Conservation (phyloP, 1,140 invertebrate genomes). For the Tetramorium parvispinum region DNA sequence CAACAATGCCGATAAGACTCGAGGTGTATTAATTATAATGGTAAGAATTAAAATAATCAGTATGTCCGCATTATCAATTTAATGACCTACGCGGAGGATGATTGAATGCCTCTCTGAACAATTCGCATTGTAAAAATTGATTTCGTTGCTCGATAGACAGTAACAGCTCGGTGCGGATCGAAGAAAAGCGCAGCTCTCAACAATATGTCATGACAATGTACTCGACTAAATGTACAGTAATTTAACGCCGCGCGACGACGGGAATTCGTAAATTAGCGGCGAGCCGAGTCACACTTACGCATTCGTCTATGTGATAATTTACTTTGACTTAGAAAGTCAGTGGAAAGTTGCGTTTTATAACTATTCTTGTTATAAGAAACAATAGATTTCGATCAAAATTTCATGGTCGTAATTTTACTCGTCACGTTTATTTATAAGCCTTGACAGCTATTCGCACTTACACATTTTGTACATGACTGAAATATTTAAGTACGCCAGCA, state of each 20-base stretch:
- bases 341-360: constrained; percentile 11
- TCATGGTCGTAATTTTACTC: not conserved
- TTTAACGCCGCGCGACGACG: constrained; percentile 9
- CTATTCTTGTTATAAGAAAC: not conserved
- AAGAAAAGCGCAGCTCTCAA: not conserved
- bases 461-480: not conserved
- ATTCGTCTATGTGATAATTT: constrained; percentile 24
- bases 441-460: not conserved
- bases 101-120: not conserved
- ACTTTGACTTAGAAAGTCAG: constrained; percentile 3
- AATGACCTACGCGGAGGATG: not conserved
- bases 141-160: not conserved
- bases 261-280: constrained; percentile 41
- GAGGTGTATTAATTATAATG: not conserved
- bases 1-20: not conserved
- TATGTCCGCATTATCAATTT: not conserved
- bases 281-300: constrained; percentile 48
- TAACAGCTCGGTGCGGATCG: not conserved
- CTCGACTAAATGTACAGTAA: constrained; percentile 23
- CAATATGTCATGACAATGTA: not conserved
- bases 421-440: not conserved
- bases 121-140: constrained; percentile 23
- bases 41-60: not conserved
- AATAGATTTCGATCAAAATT: not conserved
- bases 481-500: not conserved